Evolutionary conservation across 1,140 invertebrate genomes (phyloP), one percentile per base, ranked within the genome.

Genomic region (Dendrolimus kikuchii): DNA sequence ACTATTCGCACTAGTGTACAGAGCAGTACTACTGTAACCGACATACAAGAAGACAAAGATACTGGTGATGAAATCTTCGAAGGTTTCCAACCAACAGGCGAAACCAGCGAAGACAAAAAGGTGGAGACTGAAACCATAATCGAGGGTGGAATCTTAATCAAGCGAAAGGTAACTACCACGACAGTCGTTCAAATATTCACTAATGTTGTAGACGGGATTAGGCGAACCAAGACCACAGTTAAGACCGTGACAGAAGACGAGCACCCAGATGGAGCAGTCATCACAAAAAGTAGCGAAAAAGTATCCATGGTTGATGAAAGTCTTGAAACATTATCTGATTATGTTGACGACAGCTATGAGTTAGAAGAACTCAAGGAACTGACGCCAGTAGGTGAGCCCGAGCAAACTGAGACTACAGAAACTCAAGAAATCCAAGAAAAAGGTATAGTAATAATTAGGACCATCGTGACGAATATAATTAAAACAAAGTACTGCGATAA

Each of bases 221-320:
- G 68, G 55, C 71, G 74, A 64, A 75, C 68, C 23, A 84, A 86
- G 70, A 81, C 61, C 42, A 87, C 69, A 5, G 68, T 76, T 7
- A 80, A 67, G 60, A 87, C 74, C 8, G 59, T 77, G 5, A 75
- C 71, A 51, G 82, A 82, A 72, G 83, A 88, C 58, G 76, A 79
- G 63, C 61, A 81, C 60, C 77, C 86, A 23, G 77, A 88, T 68
- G 84, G 83, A 23, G 73, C 79, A n/a, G 53, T 80, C 8, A 67
- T 77, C 38, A 83, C 73, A 36, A 80, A 83, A 62, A 83, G 75
- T 37, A 81, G 64, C 59, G 74, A 78, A 66, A 81, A 80, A 60
- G 65, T 79, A 47, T 78, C 74, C 7, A 51, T 79, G 8, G 6
- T 64, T 39, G 76, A 80, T 52, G 69, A 79, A 64, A 49, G 39